These are phyloP conservation scores for Exaiptasia diaphana DNA, from an alignment of 64 coral and sea anemone species.

Conservation along the genomic window DNA sequence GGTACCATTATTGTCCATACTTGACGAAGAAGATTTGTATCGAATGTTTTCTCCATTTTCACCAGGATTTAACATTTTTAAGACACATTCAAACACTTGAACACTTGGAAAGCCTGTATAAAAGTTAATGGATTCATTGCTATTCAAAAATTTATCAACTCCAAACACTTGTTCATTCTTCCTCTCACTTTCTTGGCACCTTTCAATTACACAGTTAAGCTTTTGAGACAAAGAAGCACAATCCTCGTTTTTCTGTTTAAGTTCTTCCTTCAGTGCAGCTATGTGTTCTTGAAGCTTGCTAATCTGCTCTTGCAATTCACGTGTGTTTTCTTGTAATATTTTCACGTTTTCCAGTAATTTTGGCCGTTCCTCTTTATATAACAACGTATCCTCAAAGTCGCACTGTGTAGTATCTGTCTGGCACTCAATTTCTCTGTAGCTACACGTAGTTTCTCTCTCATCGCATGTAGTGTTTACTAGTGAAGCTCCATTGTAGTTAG, in stretches of 20 bases:
- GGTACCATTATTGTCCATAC: not conserved
- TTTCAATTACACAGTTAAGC: not conserved
- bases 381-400: not conserved
- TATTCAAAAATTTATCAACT: not conserved
- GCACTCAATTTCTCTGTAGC: not conserved
- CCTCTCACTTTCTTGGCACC: not conserved
- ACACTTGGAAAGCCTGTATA: conserved; percentile 1
- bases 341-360: not conserved
- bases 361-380: not conserved
- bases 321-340: not conserved
- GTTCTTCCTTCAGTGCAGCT: not conserved
- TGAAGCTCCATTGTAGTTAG: too few relatives aligned
- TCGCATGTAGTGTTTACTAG: not conserved
- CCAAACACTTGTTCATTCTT: not conserved
- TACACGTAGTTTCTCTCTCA: not conserved
- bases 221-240: not conserved
- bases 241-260: not conserved
- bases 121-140: not conserved
- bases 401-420: not conserved
- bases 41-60: not conserved
- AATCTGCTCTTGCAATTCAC: not conserved
- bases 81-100: not conserved
- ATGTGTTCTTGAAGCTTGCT: not conserved
- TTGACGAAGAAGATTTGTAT: not conserved
- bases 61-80: conserved; percentile 1